Evolutionary conservation across 37 sponge, comb jelly and placozoan genomes (phyloP).

Genomic region (Cladorhizidae sp.): DNA sequence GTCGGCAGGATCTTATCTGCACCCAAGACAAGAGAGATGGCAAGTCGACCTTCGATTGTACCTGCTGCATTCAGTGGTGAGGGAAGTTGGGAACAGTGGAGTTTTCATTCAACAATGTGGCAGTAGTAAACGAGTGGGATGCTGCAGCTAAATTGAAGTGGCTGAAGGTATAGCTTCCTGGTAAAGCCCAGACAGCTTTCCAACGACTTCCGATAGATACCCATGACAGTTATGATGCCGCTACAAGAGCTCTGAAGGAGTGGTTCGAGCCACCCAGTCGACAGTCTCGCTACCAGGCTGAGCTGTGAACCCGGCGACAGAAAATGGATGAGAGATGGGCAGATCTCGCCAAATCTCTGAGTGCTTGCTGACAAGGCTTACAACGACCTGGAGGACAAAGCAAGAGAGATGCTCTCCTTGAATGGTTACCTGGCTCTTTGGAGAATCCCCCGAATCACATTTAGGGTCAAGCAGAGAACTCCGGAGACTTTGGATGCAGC

Average conservation of each 20-base stretch:
- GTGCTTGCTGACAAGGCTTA: slow-evolving; percentile 41
- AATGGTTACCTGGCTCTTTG: slow-evolving; percentile 10
- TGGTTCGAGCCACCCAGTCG: slow-evolving; percentile 40
- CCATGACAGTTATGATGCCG: background rate
- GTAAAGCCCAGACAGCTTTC: slow-evolving; percentile 24
- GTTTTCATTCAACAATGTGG: slow-evolving; percentile 34
- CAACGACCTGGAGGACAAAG: slow-evolving; percentile 34
- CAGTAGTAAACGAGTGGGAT: slow-evolving; percentile 46
- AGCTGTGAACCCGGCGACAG: slow-evolving; percentile 37
- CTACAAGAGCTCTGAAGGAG: slow-evolving; percentile 22
- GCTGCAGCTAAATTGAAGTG: slow-evolving; percentile 28
- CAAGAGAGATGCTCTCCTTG: slow-evolving; percentile 30
- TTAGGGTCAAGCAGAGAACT: slow-evolving; percentile 41
- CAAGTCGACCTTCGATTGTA: slow-evolving; percentile 13
- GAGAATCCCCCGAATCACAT: slow-evolving; percentile 24
- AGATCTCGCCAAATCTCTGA: slow-evolving; percentile 27
- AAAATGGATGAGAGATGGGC: slow-evolving; percentile 43
- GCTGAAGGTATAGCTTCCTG: slow-evolving; percentile 40
- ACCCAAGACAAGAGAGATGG: background rate
- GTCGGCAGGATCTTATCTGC: background rate
- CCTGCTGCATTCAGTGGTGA: slow-evolving; percentile 42
- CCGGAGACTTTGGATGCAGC: slow-evolving; percentile 46
- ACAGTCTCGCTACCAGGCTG: slow-evolving; percentile 36
- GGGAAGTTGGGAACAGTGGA: slow-evolving; percentile 42
- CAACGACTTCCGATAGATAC: slow-evolving; percentile 9